These are phyloP conservation scores for Podarcis lilfordi DNA, from an alignment of 2,797 vertebrate genomes.

Conservation along the genomic window DNA sequence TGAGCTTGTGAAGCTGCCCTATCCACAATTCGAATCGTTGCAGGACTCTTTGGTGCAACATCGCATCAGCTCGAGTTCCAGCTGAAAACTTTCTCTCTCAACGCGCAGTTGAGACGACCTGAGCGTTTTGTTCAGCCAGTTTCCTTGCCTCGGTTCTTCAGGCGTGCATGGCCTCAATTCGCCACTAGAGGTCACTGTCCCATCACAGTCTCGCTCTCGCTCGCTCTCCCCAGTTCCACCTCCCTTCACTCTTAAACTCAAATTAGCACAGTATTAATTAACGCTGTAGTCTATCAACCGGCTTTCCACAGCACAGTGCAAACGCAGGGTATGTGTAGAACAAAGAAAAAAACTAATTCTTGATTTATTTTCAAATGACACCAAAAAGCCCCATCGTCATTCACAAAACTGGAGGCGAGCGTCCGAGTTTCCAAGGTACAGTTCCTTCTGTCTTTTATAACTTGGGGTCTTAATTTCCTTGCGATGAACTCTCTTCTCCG, in stretches of 20 bases:
- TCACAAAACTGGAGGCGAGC: slow-evolving; percentile 65
- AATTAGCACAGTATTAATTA: slow-evolving; percentile 78
- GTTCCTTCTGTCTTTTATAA: slow-evolving; percentile 63
- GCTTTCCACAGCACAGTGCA: slow-evolving; percentile 60
- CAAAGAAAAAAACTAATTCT: slow-evolving; percentile 60
- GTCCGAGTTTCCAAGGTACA: slow-evolving; percentile 70
- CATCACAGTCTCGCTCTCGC: slow-evolving; percentile 56
- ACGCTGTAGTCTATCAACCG: slow-evolving; percentile 72
- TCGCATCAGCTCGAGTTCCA: not conserved
- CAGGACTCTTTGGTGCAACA: not conserved
- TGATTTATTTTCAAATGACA: slow-evolving; percentile 14
- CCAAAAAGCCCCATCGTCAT: slow-evolving; percentile 42
- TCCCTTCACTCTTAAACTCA: slow-evolving; percentile 59
- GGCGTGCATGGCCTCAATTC: slow-evolving; percentile 55
- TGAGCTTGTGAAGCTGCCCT: not conserved
- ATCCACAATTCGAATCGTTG: not conserved
- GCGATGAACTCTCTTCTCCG: slow-evolving; percentile 22
- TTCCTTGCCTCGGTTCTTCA: not conserved
- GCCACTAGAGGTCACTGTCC: slow-evolving; percentile 78
- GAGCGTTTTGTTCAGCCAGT: not conserved
- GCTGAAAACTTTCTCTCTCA: not conserved
- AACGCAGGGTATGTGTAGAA: slow-evolving; percentile 68
- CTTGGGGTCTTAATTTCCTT: slow-evolving; percentile 58
- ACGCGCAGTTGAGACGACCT: not conserved
- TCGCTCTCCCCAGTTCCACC: slow-evolving; percentile 36